Evolutionary conservation across 2,797 vertebrate genomes (phyloP).

Genomic region (Cuniculus paca): DNA sequence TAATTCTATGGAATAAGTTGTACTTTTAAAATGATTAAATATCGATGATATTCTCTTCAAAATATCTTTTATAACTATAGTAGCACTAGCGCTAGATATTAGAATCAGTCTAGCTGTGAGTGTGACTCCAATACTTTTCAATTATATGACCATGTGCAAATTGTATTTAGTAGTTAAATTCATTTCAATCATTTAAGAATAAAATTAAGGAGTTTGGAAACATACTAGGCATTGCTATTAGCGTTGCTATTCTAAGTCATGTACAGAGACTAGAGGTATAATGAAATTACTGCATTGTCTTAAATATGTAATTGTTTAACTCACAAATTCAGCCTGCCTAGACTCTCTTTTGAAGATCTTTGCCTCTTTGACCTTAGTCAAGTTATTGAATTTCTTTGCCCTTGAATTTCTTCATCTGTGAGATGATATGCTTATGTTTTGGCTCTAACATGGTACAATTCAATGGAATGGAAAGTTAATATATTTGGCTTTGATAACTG

Average conservation of each 20-base stretch:
- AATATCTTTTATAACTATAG: background rate
- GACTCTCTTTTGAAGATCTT: background rate
- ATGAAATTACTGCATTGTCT: background rate
- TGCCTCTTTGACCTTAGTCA: background rate
- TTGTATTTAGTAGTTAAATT: constrained; percentile 24
- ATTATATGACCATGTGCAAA: background rate
- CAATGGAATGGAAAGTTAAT: constrained; percentile 68
- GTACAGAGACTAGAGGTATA: background rate
- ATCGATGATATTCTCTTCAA: background rate
- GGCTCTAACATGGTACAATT: background rate
- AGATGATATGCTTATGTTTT: constrained; percentile 43
- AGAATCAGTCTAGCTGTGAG: background rate
- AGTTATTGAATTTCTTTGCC: background rate
- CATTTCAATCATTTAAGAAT: background rate
- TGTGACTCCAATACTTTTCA: background rate
- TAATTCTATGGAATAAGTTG: background rate
- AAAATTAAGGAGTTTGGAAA: background rate
- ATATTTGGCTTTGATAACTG: constrained; percentile 52
- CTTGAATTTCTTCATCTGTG: background rate
- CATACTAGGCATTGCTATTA: background rate
- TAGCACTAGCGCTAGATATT: background rate
- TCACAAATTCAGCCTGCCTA: background rate
- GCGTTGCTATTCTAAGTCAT: background rate
- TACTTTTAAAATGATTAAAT: constrained; percentile 36
- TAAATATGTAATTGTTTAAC: constrained; percentile 5